Evolutionary conservation across 2,113 vertebrate genomes (phyloP).

Genomic region (Bufo bufo): DNA sequence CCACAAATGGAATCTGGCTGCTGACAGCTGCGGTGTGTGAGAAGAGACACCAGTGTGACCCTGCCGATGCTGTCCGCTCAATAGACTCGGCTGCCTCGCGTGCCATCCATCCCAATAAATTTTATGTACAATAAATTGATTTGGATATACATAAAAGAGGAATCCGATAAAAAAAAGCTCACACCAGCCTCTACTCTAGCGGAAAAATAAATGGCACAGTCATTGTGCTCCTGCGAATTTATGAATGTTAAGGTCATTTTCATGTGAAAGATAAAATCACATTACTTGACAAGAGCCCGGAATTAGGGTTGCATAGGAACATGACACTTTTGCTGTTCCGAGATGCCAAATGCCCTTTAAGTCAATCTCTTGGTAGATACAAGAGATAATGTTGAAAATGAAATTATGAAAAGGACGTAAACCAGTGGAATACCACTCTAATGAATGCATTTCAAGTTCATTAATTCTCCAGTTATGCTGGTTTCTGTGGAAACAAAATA

Average conservation of each 20-base stretch:
- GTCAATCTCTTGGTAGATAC: constrained; percentile 42
- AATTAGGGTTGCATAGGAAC: constrained; percentile 23
- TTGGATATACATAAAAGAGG: constrained; percentile 48
- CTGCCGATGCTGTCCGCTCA: constrained; percentile 5
- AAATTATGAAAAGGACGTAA: not conserved
- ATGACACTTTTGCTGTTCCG: not conserved
- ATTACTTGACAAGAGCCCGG: constrained; percentile 21
- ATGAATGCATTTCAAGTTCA: constrained; percentile 13
- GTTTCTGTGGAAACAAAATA: constrained; percentile 36
- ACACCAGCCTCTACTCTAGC: not conserved
- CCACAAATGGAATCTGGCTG: constrained; percentile 31
- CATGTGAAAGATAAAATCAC: constrained; percentile 33
- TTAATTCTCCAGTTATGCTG: constrained; percentile 18
- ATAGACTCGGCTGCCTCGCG: constrained; percentile 15
- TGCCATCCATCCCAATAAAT: constrained; percentile 44
- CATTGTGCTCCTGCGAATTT: not conserved
- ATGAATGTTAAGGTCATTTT: constrained; percentile 46
- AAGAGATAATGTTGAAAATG: not conserved
- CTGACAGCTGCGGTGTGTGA: constrained; percentile 10
- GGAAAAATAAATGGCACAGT: constrained; percentile 12
- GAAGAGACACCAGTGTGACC: constrained; percentile 11
- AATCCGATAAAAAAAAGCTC: constrained; percentile 2
- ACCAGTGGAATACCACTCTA: not conserved
- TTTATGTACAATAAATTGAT: constrained; percentile 45
- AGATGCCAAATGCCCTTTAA: constrained; percentile 37